A percentile compares a stretch with the other conserved stretches of the same genome.
Evolutionary conservation across 2,113 vertebrate species (phyloP).

Genomic region (Caloenas nicobarica): DNA sequence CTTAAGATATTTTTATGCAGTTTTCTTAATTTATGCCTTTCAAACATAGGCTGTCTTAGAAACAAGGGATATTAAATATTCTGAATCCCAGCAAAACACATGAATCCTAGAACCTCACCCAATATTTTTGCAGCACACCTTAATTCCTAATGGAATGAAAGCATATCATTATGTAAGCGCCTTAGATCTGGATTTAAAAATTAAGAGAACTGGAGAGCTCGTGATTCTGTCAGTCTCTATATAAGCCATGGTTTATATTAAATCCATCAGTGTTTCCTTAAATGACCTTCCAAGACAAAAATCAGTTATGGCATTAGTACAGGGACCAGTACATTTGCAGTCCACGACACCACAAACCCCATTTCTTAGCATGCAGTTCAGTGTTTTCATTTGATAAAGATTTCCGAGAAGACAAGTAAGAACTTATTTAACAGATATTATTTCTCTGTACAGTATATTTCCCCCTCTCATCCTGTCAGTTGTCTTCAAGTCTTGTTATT

Average conservation of each 20-base stretch:
- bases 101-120: background rate
- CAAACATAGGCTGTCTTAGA: background rate
- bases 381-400: background rate
- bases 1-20: background rate
- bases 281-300: background rate
- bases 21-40: background rate
- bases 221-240: background rate
- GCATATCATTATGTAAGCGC: background rate
- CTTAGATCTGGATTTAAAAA: background rate
- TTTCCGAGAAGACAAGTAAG: background rate
- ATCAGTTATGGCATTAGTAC: background rate
- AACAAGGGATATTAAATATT: background rate
- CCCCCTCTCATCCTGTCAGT: rapidly evolving
- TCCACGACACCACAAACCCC: background rate
- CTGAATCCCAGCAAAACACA: background rate
- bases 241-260: background rate
- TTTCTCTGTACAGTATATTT: background rate
- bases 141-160: background rate
- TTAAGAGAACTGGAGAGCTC: background rate
- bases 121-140: background rate
- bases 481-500: background rate
- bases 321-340: background rate
- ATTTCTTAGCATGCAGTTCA: background rate
- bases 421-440: background rate
- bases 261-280: background rate